Conservation (phyloP, 1,140 invertebrate species). For the Paracyclopina nana region DNA sequence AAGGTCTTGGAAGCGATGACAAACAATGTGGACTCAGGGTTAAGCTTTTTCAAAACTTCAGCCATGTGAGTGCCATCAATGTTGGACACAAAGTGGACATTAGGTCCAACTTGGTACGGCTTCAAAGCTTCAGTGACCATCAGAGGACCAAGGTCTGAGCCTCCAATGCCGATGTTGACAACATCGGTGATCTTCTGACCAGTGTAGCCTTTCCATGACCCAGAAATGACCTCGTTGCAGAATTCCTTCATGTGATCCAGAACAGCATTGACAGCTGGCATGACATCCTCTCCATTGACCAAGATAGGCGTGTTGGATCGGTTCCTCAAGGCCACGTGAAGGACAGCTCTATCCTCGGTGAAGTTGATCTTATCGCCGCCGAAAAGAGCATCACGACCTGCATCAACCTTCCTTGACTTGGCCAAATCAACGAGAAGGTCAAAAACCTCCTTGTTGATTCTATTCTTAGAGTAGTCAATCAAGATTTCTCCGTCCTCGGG, state of each 20-base stretch:
- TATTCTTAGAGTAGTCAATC: conserved; percentile 90
- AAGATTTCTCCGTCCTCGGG: conserved; percentile 69
- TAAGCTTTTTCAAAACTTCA: conserved; percentile 71
- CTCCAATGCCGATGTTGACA: conserved; percentile 98
- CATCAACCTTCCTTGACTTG: conserved; percentile 64
- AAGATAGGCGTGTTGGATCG: conserved; percentile 50
- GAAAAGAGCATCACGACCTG: conserved; percentile 81
- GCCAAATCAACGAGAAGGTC: conserved; percentile 48
- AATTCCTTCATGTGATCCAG: conserved; percentile 68
- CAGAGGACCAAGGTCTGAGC: conserved; percentile 90
- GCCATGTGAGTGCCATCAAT: conserved; percentile 97
- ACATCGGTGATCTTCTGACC: conserved; percentile 92
- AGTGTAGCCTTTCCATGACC: conserved; percentile 66
- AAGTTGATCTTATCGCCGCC: conserved; percentile 87
- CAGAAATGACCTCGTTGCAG: conserved; percentile 35
- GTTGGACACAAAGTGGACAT: conserved; percentile 94
- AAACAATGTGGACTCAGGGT: conserved; percentile 84
- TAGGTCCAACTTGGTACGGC: conserved; percentile 64
- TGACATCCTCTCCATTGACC: conserved; percentile 79
- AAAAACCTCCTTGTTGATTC: conserved; percentile 56
- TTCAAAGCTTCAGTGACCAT: conserved; percentile 98
- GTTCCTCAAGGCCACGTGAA: conserved; percentile 86
- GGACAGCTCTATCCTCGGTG: conserved; percentile 83
- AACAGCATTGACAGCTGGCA: conserved; percentile 76
- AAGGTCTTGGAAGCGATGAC: conserved; percentile 99